Percentiles rank a stretch among this genome's conserved stretches.
These are phyloP conservation scores for Tachysurus vachellii DNA, from an alignment of 2,113 vertebrate genomes.

Conservation along the genomic window DNA sequence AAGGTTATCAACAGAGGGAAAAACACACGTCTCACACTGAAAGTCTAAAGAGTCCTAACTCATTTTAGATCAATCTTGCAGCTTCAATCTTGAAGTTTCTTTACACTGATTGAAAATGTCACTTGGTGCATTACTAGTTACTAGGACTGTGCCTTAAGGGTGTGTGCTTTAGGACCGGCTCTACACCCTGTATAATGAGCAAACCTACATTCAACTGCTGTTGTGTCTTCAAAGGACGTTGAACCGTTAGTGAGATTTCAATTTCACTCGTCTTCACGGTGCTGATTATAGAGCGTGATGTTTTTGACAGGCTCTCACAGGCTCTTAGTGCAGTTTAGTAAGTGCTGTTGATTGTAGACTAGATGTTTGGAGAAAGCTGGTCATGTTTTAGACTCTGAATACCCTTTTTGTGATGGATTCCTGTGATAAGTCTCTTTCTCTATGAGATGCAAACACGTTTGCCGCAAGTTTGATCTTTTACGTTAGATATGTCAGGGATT, in stretches of 20 bases:
- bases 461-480: neutral
- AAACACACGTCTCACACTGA: too few relatives aligned
- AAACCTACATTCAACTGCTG: neutral
- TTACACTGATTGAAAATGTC: too few relatives aligned
- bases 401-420: neutral
- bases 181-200: neutral
- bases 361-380: neutral
- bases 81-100: too few relatives aligned
- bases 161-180: neutral
- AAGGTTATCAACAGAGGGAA: too few relatives aligned
- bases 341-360: constrained; percentile 22
- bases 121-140: too few relatives aligned
- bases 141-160: neutral
- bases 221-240: neutral
- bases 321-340: constrained; percentile 2
- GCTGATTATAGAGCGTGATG: neutral
- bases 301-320: neutral
- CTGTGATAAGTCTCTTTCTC: constrained; percentile 14
- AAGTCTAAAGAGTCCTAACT: too few relatives aligned
- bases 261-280: neutral
- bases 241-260: neutral
- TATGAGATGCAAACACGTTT: constrained; percentile 4
- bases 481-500: neutral
- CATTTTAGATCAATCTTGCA: too few relatives aligned
- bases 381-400: constrained; percentile 13